Conservation (phyloP, 2,797 vertebrate species). For the Bradypodion pumilum region DNA sequence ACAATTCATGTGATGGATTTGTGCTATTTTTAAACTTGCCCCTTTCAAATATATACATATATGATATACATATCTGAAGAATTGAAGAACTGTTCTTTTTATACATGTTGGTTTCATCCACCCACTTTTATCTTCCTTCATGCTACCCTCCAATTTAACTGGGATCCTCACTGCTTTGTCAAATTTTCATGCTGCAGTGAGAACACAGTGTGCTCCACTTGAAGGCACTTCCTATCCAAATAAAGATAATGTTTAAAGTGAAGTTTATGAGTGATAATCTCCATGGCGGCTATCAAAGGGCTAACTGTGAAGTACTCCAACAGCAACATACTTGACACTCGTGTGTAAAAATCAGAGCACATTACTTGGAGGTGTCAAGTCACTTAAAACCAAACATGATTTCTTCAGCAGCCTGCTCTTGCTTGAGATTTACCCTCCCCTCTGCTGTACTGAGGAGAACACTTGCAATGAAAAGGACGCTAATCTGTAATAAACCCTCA, state of each 20-base stretch:
- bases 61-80: background rate
- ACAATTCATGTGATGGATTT: background rate
- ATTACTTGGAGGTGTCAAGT: background rate
- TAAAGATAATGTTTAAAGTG: background rate
- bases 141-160: background rate
- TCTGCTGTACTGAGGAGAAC: background rate
- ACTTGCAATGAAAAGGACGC: slow-evolving; percentile 10
- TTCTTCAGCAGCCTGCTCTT: background rate
- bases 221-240: background rate
- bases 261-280: background rate
- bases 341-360: slow-evolving; percentile 9
- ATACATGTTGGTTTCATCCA: background rate
- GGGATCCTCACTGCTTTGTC: too few species aligned
- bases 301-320: background rate
- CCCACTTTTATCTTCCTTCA: background rate
- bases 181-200: background rate
- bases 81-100: background rate
- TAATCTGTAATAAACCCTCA: slow-evolving; percentile 21
- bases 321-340: background rate
- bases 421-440: background rate
- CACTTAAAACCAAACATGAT: slow-evolving; percentile 18
- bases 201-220: background rate
- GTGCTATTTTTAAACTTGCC: background rate
- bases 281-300: background rate
- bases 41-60: background rate